Percentiles rank a stretch among this genome's conserved stretches.
Conservation (phyloP, 2,888 invertebrate species). For the Campaea margaritaria region DNA sequence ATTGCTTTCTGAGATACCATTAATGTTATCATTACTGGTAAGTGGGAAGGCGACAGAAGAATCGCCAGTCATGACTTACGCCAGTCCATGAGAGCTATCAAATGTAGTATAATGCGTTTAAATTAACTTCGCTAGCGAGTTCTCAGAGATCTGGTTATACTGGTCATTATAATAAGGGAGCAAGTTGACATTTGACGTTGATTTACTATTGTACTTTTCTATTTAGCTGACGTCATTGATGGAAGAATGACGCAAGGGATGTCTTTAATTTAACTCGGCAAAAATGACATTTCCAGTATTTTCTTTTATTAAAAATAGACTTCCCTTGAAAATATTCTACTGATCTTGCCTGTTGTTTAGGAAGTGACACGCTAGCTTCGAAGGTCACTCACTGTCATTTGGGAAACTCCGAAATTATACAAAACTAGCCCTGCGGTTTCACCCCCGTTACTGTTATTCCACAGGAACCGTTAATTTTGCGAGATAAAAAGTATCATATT, state of each 20-base stretch:
- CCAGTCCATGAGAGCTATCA: conserved; percentile 58
- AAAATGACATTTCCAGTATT: no score
- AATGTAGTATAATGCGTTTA: conserved; percentile 35
- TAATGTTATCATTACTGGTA: conserved; percentile 82
- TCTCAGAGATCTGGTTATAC: conserved; percentile 51
- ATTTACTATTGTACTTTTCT: conserved; percentile 77
- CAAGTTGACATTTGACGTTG: conserved; percentile 82
- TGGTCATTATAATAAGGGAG: conserved; percentile 66
- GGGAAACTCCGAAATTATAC: no score
- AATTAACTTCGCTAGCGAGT: conserved; percentile 55
- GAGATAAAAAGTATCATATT: no score
- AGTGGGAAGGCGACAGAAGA: conserved; percentile 80
- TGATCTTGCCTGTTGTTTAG: no score
- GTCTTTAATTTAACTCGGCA: not conserved
- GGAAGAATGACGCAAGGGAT: not conserved
- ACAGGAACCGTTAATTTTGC: no score
- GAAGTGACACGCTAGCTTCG: no score
- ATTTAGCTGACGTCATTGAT: conserved; percentile 72
- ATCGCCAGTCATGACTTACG: conserved; percentile 70
- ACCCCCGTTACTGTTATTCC: no score
- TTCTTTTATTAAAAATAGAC: no score
- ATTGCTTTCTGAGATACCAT: conserved; percentile 78
- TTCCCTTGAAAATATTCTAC: not conserved
- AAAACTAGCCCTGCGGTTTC: no score
- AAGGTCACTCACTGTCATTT: no score